These are phyloP conservation scores for Pantherophis vulpinus DNA, from an alignment of 2,797 vertebrate species.

Conservation along the genomic window DNA sequence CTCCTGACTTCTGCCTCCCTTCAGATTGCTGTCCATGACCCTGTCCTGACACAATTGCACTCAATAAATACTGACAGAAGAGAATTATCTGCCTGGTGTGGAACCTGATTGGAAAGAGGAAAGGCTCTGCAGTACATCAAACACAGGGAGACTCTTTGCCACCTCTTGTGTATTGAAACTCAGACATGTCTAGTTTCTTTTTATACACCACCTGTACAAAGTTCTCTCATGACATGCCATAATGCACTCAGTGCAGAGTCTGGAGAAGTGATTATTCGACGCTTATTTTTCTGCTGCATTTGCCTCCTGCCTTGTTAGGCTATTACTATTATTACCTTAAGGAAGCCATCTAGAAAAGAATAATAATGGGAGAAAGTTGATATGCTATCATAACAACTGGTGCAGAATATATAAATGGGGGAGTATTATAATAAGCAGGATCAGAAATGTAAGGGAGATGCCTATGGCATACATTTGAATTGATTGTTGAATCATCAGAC, in stretches of 20 bases:
- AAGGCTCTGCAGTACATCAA: neutral
- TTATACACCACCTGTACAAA: neutral
- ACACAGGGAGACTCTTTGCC: neutral
- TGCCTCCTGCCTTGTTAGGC: neutral
- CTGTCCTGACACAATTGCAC: neutral
- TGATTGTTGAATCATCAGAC: neutral
- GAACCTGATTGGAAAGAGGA: neutral
- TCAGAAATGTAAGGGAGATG: neutral
- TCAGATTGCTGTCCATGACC: neutral
- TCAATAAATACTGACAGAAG: neutral
- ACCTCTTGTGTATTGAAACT: neutral
- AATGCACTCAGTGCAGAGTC: neutral
- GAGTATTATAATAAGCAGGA: neutral
- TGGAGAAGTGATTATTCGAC: neutral
- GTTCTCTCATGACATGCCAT: neutral
- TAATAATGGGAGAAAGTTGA: conserved; percentile 12
- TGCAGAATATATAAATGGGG: neutral
- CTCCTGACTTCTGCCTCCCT: neutral
- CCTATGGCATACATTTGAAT: neutral
- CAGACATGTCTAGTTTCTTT: neutral
- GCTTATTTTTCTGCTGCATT: neutral
- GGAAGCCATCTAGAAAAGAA: neutral
- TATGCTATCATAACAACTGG: neutral
- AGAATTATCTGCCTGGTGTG: neutral
- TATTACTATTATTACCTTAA: conserved; percentile 14